Conservation (phyloP, 2,113 vertebrate species). For the Gymnarchus niloticus region DNA sequence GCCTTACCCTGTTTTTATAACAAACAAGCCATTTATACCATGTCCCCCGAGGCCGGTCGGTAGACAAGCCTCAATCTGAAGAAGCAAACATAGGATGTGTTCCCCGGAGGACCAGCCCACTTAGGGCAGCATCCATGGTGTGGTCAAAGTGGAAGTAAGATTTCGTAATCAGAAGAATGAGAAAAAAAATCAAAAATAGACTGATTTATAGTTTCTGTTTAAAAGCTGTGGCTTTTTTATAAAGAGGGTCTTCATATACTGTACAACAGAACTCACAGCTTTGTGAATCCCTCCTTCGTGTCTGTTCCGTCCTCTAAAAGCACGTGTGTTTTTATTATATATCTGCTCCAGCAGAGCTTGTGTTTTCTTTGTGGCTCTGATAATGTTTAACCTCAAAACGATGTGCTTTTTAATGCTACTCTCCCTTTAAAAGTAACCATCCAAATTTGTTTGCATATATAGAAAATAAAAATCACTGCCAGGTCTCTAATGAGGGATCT, state of each 20-base stretch:
- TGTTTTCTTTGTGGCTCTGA: no score
- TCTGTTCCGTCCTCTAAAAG: neutral
- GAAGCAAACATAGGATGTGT: neutral
- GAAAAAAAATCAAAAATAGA: neutral
- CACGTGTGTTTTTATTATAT: neutral
- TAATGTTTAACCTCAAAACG: neutral
- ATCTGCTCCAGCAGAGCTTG: neutral
- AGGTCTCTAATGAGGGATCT: neutral
- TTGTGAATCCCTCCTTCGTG: neutral
- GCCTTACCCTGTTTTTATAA: slow-evolving; percentile 38
- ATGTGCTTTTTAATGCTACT: neutral
- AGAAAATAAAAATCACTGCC: no score
- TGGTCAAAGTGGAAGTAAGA: neutral
- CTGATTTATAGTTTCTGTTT: neutral
- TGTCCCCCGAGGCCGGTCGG: slow-evolving; percentile 1
- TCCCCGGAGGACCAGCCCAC: neutral
- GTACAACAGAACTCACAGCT: neutral
- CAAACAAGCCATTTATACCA: slow-evolving; percentile 31
- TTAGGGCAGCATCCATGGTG: neutral
- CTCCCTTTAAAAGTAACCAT: neutral
- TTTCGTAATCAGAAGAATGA: neutral
- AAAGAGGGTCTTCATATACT: neutral
- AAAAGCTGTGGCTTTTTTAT: neutral
- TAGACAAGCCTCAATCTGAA: neutral
- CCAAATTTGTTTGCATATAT: neutral